Evolutionary conservation across 1,140 invertebrate genomes (phyloP).

Genomic region (Diorhabda elongata): DNA sequence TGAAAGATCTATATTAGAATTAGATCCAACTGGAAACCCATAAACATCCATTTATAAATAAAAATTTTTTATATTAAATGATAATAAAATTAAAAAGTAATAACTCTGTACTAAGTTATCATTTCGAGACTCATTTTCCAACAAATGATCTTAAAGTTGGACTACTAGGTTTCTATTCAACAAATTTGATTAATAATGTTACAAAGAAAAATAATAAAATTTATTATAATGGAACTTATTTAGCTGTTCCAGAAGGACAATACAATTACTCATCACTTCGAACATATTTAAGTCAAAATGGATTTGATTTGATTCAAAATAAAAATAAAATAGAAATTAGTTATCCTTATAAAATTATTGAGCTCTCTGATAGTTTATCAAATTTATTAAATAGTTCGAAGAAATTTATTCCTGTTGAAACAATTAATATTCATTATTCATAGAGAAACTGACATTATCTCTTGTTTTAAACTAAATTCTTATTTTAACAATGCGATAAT

Average conservation of each 20-base stretch:
- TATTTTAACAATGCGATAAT: background rate
- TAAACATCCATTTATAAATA: background rate
- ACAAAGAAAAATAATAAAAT: background rate
- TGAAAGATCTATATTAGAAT: too few species aligned
- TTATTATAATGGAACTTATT: background rate
- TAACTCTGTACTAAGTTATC: constrained; percentile 3
- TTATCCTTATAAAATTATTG: background rate
- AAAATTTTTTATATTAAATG: background rate
- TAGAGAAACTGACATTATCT: background rate
- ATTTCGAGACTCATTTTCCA: background rate
- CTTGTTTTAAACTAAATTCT: background rate
- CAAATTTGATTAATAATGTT: constrained; percentile 4
- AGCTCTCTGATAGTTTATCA: background rate
- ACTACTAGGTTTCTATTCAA: background rate
- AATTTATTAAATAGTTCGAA: background rate
- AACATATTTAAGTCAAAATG: background rate
- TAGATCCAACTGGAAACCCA: background rate
- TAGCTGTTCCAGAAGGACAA: background rate
- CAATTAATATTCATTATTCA: constrained; percentile 4
- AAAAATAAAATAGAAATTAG: background rate
- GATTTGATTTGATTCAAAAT: background rate
- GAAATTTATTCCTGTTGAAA: background rate
- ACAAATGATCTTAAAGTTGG: background rate
- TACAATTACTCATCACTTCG: background rate
- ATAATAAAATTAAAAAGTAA: background rate